phyloP scores from a whole-genome alignment of 2,888 invertebrate genomes.

The Drosophila macrospina region DNA sequence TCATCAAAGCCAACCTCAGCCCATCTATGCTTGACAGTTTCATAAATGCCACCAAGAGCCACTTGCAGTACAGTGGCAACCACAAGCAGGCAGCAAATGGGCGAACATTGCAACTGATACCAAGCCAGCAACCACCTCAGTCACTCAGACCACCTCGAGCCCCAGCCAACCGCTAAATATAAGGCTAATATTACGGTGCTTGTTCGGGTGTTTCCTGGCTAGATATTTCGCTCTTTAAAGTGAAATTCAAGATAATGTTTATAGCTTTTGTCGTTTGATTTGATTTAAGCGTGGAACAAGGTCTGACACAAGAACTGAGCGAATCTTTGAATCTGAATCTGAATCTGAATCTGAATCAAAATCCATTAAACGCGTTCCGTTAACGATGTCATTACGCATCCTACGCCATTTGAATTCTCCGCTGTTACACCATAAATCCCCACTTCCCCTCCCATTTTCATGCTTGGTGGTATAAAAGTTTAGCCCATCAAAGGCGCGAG shows the following conservation, averaged over 20 bases:
- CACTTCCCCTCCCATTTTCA: constrained; percentile 87
- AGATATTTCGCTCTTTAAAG: constrained; percentile 53
- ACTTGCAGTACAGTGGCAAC: constrained; percentile 63
- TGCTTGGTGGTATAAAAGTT: constrained; percentile 69
- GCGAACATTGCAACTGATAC: constrained; percentile 65
- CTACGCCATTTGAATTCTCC: constrained; percentile 84
- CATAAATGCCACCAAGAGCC: constrained; percentile 68
- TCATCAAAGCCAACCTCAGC: constrained; percentile 58
- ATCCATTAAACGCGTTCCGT: constrained; percentile 72
- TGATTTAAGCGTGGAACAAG: constrained; percentile 52
- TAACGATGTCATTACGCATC: constrained; percentile 86
- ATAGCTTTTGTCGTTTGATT: constrained; percentile 66
- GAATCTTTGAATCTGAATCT: constrained; percentile 23
- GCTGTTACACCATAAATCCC: constrained; percentile 20
- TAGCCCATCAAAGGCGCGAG: constrained; percentile 80
- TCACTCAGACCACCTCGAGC: constrained; percentile 1
- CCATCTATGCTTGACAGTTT: constrained; percentile 65
- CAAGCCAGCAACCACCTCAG: constrained; percentile 13
- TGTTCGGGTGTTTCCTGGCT: constrained; percentile 8
- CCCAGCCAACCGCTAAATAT: constrained; percentile 57
- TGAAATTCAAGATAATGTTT: constrained; percentile 57
- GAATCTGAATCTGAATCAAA: constrained; percentile 36
- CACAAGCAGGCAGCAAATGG: constrained; percentile 70
- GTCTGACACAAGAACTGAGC: constrained; percentile 14
- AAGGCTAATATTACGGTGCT: constrained; percentile 63